These are phyloP conservation scores for Diarsia rubi DNA, from an alignment of 2,888 invertebrate species.

Conservation along the genomic window DNA sequence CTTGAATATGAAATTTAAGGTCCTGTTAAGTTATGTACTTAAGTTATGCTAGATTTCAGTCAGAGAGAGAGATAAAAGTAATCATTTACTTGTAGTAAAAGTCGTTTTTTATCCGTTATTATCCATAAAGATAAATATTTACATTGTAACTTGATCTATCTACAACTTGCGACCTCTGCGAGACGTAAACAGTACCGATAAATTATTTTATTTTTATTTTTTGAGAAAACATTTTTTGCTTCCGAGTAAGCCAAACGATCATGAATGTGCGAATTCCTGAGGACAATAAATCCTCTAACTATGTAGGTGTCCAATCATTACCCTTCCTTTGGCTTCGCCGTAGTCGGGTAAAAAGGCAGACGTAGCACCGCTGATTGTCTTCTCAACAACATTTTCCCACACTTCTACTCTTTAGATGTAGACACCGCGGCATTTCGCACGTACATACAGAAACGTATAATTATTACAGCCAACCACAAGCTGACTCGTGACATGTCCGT, in stretches of 20 bases:
- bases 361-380: background rate
- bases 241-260: constrained; percentile 16
- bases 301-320: too few species aligned
- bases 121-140: constrained; percentile 21
- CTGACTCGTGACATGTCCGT: constrained; percentile 79
- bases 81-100: background rate
- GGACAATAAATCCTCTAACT: too few species aligned
- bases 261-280: constrained; percentile 6
- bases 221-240: background rate
- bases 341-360: background rate
- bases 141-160: constrained; percentile 33
- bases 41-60: background rate
- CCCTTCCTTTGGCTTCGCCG: too few species aligned
- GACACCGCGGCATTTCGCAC: constrained; percentile 32
- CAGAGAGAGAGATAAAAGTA: background rate
- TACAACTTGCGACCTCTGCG: constrained; percentile 6
- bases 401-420: constrained; percentile 14
- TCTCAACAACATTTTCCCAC: constrained; percentile 21
- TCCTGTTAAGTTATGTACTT: too few species aligned
- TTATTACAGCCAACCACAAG: constrained; percentile 57
- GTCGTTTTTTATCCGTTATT: constrained; percentile 20
- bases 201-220: constrained; percentile 15
- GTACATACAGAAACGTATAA: constrained; percentile 47
- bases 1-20: background rate
- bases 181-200: constrained; percentile 5